Percentiles rank a stretch among this genome's conserved stretches.
Conservation (phyloP, 37 sponge, comb jelly and placozoan species). For the Oopsacas minuta region DNA sequence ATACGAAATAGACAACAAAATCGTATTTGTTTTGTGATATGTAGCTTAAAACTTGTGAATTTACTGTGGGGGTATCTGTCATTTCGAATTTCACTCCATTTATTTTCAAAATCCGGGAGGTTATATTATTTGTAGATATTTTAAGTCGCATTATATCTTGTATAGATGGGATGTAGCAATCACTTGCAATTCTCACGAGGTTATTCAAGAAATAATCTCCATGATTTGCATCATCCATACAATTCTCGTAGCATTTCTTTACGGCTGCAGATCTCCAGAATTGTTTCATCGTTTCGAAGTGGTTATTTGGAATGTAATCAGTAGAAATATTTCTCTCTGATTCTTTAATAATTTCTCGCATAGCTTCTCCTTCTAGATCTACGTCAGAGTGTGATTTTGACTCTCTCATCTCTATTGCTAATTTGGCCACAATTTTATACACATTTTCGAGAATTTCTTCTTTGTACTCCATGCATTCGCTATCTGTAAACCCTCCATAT, state of each 20-base stretch:
- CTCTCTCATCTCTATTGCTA: background rate
- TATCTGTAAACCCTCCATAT: background rate
- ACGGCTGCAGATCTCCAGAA: background rate
- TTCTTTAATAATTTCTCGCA: background rate
- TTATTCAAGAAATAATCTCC: conserved; percentile 2
- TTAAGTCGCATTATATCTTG: background rate
- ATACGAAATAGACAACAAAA: background rate
- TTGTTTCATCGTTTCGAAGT: background rate
- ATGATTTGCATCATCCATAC: background rate
- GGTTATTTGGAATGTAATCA: background rate
- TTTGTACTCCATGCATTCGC: background rate
- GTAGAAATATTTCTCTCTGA: background rate
- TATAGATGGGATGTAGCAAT: background rate
- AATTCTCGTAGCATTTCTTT: background rate
- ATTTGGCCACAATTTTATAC: background rate
- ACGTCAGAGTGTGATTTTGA: background rate
- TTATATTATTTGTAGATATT: background rate
- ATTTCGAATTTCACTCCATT: background rate
- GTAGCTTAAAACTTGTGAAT: background rate
- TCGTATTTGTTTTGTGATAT: background rate
- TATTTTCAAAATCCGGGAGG: background rate
- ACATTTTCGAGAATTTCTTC: background rate
- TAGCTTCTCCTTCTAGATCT: background rate
- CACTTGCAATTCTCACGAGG: background rate
- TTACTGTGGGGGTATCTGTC: background rate